Base-by-base conservation (phyloP, 1,140 invertebrate species). In the Brachionus plicatilis region DNA sequence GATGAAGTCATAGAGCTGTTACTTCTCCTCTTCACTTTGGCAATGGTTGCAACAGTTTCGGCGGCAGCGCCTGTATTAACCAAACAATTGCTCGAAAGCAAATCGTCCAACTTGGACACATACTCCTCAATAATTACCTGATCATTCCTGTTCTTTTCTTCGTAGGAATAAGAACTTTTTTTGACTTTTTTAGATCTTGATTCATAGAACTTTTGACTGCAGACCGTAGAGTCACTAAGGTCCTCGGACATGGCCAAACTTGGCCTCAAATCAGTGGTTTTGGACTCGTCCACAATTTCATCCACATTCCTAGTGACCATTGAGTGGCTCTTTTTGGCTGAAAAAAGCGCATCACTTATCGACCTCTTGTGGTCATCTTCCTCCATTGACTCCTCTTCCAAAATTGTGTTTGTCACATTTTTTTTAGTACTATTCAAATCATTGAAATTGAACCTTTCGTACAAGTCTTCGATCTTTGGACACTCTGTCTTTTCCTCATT, bases 351-450 rank as follows among this genome's bases (percentile, higher is more conserved):
- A 50, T 76, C 72, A 76, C 72, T 76, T 4, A 76, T 76, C 3
- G 72, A 76, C 20, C 27, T 17, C 47, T 76, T 76, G 43, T 76
- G 72, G 5, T 76, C 72, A 29, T 76, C 45, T 7, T 76, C 72
- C 8, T 47, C 72, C 7, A 47, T 76, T 47, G 72, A 76, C 27
- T 50, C 68, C 37, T 72, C 43, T 76, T 76, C 72, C 47, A 76
- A 50, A 50, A 72, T 72, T 8, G 68, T 72, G 37, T 72, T 72
- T 4, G 68, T 72, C 5, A 72, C 68, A 43, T 72, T 72, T 72
- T 72, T 72, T 43, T 72, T 72, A n/a, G 68, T 72, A 24, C 68
- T 72, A 72, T 72, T 72, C 68, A 72, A 72, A 17, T 72, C 68
- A 41, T 43, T 72, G 33, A 72, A 72, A 43, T 72, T 72, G 17